Conservation (phyloP, 2,797 vertebrate genomes). For the Squalus acanthias region DNA sequence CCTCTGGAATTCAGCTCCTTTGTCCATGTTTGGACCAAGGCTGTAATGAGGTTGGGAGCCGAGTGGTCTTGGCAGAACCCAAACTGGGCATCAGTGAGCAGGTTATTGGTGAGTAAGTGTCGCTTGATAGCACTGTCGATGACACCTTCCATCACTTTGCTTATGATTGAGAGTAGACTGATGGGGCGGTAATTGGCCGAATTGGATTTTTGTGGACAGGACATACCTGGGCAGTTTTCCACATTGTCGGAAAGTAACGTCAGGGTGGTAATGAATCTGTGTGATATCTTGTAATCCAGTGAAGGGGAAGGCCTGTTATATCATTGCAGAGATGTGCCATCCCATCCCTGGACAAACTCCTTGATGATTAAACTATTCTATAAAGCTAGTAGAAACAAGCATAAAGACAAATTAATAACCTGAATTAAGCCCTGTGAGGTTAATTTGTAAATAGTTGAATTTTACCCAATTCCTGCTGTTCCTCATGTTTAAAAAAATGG, state of each 20-base stretch:
- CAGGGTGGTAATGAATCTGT: neutral
- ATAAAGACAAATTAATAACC: neutral
- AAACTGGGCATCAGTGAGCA: too few species aligned
- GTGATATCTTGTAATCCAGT: neutral
- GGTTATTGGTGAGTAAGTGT: too few species aligned
- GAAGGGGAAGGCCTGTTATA: neutral
- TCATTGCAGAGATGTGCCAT: neutral
- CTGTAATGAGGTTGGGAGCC: too few species aligned
- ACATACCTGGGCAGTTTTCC: too few species aligned
- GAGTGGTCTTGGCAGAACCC: too few species aligned
- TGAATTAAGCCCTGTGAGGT: neutral
- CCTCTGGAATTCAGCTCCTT: too few species aligned
- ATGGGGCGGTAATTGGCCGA: too few species aligned
- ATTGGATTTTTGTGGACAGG: too few species aligned
- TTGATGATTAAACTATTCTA: neutral
- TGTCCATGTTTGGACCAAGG: too few species aligned
- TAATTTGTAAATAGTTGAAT: neutral
- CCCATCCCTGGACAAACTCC: neutral
- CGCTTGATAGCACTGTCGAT: too few species aligned
- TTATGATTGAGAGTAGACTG: too few species aligned
- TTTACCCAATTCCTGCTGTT: neutral
- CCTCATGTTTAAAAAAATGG: neutral
- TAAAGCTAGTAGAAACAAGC: neutral
- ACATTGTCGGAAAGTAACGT: neutral
- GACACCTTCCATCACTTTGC: too few species aligned